Conservation (phyloP, 2,797 vertebrate species). For the Euphonia xanthogaster region DNA sequence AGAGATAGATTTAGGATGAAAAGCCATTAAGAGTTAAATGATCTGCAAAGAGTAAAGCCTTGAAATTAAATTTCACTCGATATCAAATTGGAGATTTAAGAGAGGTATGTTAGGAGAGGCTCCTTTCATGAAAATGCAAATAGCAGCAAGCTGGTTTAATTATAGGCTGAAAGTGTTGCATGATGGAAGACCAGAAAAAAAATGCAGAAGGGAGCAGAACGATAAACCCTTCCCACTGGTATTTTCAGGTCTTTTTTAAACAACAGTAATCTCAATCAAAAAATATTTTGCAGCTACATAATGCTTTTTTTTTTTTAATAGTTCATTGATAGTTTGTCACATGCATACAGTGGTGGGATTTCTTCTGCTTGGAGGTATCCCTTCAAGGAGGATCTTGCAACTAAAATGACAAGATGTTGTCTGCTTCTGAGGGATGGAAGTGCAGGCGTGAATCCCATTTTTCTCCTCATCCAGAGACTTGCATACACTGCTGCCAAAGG, state of each 20-base stretch:
- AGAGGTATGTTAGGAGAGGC: not conserved
- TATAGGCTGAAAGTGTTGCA: constrained; percentile 5
- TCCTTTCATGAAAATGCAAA: constrained; percentile 49
- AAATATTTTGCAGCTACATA: not conserved
- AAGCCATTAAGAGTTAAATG: constrained; percentile 27
- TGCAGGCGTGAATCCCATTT: not conserved
- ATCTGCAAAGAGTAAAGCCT: constrained; percentile 16
- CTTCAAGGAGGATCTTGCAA: not conserved
- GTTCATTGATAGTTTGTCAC: not conserved
- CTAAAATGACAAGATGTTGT: not conserved
- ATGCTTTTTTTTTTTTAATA: not conserved
- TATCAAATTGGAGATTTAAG: constrained; percentile 19
- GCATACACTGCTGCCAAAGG: not conserved
- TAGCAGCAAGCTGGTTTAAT: constrained; percentile 58
- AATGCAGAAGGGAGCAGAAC: not conserved
- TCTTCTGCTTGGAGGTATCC: not conserved
- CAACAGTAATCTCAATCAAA: not conserved
- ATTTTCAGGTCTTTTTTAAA: constrained; percentile 3
- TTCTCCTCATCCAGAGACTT: not conserved
- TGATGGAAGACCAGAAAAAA: not conserved
- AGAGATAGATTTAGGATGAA: not conserved
- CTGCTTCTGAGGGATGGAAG: not conserved
- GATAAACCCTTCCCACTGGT: not conserved
- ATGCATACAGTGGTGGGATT: not conserved
- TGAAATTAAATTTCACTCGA: not conserved